A percentile compares a stretch with the other conserved stretches of the same genome.
Evolutionary conservation across 1,140 invertebrate species (phyloP).

Genomic region (Trachymyrmex septentrionalis): DNA sequence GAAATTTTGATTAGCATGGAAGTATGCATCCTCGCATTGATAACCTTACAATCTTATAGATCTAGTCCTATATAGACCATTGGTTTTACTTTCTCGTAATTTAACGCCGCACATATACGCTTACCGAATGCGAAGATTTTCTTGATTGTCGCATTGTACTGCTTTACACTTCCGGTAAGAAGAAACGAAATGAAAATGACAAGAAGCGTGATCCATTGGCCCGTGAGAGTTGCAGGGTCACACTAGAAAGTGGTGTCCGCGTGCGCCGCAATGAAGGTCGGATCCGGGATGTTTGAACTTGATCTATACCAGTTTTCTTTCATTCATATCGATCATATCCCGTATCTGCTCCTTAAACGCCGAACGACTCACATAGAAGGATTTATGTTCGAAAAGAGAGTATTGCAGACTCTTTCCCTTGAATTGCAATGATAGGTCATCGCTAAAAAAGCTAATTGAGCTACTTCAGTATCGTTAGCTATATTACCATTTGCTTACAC

Average conservation of each 20-base stretch:
- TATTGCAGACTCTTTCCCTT: constrained; percentile 6
- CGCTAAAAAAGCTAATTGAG: background rate
- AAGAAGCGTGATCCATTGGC: constrained; percentile 68
- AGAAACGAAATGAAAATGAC: constrained; percentile 80
- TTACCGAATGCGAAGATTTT: background rate
- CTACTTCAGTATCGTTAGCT: constrained; percentile 7
- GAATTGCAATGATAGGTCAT: constrained; percentile 13
- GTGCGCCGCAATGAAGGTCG: constrained; percentile 80
- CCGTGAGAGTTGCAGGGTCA: constrained; percentile 78
- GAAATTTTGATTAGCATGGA: background rate
- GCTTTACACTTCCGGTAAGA: constrained; percentile 25
- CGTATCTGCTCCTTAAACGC: constrained; percentile 32
- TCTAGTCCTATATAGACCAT: background rate
- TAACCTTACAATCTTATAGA: background rate
- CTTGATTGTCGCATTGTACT: constrained; percentile 34
- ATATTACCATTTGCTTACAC: background rate
- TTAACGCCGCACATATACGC: constrained; percentile 5
- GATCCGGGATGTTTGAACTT: constrained; percentile 82
- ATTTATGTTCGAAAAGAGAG: constrained; percentile 34
- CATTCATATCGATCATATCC: constrained; percentile 77
- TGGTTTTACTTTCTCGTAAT: constrained; percentile 53
- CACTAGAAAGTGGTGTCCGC: constrained; percentile 83
- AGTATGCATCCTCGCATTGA: background rate
- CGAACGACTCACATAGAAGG: constrained; percentile 8
- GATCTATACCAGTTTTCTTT: constrained; percentile 80